phyloP scores from a whole-genome alignment of 2,113 vertebrate genomes.

The Colistium nudipinnis region DNA sequence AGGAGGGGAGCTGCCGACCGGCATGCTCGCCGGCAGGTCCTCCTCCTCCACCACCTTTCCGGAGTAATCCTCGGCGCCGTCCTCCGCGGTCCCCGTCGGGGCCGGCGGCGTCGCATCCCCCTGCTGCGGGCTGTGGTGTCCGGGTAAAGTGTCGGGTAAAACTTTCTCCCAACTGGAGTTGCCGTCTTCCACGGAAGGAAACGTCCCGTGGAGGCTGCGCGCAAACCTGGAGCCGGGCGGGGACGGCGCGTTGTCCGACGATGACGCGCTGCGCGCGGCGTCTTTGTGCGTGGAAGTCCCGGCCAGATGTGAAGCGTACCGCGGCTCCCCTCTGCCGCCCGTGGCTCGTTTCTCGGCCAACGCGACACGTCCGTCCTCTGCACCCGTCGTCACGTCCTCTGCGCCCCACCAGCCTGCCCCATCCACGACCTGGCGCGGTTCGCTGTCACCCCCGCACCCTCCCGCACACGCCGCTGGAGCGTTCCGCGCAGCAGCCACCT shows the following conservation, averaged over 20 bases:
- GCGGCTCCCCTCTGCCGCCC: background rate
- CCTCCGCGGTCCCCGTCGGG: slow-evolving; percentile 28
- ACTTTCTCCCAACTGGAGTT: slow-evolving; percentile 58
- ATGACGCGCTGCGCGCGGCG: slow-evolving; percentile 8
- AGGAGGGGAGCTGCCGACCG: slow-evolving; percentile 19
- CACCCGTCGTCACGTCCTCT: background rate
- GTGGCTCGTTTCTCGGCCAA: background rate
- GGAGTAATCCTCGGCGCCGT: slow-evolving; percentile 62
- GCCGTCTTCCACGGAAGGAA: slow-evolving; percentile 24
- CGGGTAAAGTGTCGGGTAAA: slow-evolving; percentile 11
- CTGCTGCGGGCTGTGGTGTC: slow-evolving; percentile 9
- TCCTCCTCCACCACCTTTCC: slow-evolving; percentile 71
- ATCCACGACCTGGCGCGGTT: slow-evolving; percentile 25
- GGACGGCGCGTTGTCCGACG: background rate
- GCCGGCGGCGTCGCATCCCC: slow-evolving; percentile 26
- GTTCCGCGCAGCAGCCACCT: slow-evolving; percentile 26
- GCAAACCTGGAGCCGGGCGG: slow-evolving; percentile 33
- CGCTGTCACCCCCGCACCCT: slow-evolving; percentile 59
- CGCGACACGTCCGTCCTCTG: background rate
- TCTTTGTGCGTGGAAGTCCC: no score
- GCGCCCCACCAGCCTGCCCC: slow-evolving; percentile 15
- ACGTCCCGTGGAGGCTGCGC: slow-evolving; percentile 55
- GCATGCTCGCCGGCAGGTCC: slow-evolving; percentile 24
- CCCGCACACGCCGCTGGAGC: slow-evolving; percentile 59
- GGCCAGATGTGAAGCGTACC: background rate